Conservation (phyloP, 2,113 vertebrate genomes). For the Rhegmatorhina hoffmannsi region DNA sequence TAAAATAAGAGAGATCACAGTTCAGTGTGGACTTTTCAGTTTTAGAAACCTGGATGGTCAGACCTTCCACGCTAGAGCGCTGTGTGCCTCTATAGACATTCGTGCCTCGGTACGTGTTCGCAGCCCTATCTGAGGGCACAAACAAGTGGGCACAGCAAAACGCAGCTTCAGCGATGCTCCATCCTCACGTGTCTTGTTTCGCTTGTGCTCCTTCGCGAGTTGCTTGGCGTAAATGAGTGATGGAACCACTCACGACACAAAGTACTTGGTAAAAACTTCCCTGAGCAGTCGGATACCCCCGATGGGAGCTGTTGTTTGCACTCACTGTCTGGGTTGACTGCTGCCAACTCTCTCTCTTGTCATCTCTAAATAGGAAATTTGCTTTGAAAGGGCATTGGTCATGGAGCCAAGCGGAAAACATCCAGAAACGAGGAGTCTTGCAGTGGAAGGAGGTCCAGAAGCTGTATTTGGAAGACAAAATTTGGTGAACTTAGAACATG, state of each 20-base stretch:
- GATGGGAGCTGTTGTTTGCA: rapidly evolving
- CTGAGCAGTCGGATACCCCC: rapidly evolving
- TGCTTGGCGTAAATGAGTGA: rapidly evolving
- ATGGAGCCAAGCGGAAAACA: rapidly evolving
- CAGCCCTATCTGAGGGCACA: rapidly evolving
- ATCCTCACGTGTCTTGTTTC: rapidly evolving
- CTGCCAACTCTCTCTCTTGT: background rate
- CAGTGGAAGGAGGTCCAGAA: background rate
- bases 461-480: background rate
- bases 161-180: rapidly evolving
- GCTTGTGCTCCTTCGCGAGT: rapidly evolving
- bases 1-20: background rate
- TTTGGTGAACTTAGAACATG: background rate
- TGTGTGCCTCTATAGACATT: background rate
- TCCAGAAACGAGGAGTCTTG: background rate
- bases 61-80: rapidly evolving
- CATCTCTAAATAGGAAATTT: background rate
- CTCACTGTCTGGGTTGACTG: rapidly evolving
- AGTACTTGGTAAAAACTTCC: background rate
- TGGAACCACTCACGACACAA: background rate
- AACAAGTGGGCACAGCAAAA: rapidly evolving
- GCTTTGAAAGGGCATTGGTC: background rate
- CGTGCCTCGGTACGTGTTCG: rapidly evolving
- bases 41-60: background rate
- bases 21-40: background rate